Evolutionary conservation across 1,140 invertebrate genomes (phyloP).

Genomic region (Leptinotarsa defecta): DNA sequence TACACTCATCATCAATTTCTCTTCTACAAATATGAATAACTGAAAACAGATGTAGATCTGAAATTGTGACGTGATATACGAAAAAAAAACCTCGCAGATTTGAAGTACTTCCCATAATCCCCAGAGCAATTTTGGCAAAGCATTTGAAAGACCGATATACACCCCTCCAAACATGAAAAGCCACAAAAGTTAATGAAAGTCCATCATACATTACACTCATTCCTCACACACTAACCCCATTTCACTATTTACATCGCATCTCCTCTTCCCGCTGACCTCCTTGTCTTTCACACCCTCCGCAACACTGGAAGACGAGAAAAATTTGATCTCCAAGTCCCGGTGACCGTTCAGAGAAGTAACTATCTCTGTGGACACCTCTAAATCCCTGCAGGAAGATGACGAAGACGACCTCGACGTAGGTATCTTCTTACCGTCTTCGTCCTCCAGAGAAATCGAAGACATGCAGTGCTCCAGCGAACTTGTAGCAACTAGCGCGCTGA

Average conservation of each 20-base stretch:
- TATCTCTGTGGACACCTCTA: conserved; percentile 78
- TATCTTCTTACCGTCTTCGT: conserved; percentile 31
- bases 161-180: no score
- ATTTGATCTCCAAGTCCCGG: conserved; percentile 77
- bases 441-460: conserved; percentile 40
- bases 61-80: no score
- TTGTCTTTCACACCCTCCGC: conserved; percentile 7
- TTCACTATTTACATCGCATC: conserved; percentile 19
- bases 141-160: no score
- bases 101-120: no score
- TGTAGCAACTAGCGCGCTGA: conserved; percentile 12
- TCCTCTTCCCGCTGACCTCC: not conserved
- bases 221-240: conserved; percentile 12
- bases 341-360: conserved; percentile 77
- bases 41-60: no score
- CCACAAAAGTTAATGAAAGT: no score
- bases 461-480: conserved; percentile 32
- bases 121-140: no score
- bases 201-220: not conserved
- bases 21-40: no score
- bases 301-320: conserved; percentile 46
- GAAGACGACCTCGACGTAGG: conserved; percentile 27
- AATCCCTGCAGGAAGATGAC: conserved; percentile 55
- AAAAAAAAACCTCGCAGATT: no score
- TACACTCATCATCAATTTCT: no score